Conservation (phyloP, 2,888 invertebrate genomes). For the Sphaerophoria taeniata region DNA sequence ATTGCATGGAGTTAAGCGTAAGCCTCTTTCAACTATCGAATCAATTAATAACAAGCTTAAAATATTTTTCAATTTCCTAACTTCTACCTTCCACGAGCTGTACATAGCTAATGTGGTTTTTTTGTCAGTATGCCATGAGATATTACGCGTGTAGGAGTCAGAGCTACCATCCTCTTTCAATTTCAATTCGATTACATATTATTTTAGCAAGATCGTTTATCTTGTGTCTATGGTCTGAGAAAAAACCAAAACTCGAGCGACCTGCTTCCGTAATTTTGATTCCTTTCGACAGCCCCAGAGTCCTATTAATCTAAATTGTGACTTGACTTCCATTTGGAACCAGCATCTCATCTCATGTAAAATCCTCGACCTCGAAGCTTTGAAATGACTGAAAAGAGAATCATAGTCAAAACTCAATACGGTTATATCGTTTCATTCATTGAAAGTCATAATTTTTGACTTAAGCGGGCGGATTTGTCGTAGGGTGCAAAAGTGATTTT, state of each 20-base stretch:
- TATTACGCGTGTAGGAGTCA: constrained; percentile 45
- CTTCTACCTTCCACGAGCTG: neutral
- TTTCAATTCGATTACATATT: constrained; percentile 60
- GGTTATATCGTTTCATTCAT: constrained; percentile 47
- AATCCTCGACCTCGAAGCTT: constrained; percentile 1
- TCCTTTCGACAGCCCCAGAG: constrained; percentile 58
- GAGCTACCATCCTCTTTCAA: constrained; percentile 34
- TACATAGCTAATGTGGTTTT: constrained; percentile 9
- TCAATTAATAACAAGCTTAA: constrained; percentile 59
- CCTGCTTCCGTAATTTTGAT: constrained; percentile 70
- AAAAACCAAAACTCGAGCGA: constrained; percentile 13
- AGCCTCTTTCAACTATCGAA: constrained; percentile 22
- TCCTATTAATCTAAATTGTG: constrained; percentile 23
- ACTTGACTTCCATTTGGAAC: neutral
- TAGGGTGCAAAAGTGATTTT: neutral
- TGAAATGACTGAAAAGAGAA: neutral
- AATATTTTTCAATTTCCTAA: neutral
- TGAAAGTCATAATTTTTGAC: constrained; percentile 63
- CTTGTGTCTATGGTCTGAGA: constrained; percentile 22
- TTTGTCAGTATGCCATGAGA: constrained; percentile 1
- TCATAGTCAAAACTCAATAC: constrained; percentile 45
- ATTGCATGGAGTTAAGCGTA: neutral
- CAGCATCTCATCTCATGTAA: constrained; percentile 53
- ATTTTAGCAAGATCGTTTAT: constrained; percentile 48
- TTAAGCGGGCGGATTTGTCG: neutral